These are phyloP conservation scores for Ceratina australensis DNA, from an alignment of 1,140 invertebrate genomes.

Conservation along the genomic window DNA sequence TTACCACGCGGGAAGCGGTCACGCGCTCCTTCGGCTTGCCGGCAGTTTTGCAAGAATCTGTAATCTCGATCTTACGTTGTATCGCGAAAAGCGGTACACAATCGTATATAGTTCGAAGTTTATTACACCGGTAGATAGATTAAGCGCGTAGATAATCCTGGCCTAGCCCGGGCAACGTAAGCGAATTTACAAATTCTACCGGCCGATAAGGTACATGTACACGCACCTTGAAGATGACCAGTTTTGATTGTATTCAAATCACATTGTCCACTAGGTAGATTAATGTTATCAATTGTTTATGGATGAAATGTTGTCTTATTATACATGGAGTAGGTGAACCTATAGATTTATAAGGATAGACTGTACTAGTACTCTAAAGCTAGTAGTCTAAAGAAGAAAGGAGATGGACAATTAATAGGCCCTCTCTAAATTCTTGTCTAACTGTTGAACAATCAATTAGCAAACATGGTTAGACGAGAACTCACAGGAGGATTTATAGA, in stretches of 20 bases:
- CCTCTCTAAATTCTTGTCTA: no score
- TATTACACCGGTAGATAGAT: slow-evolving; percentile 15
- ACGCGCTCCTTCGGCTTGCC: not conserved
- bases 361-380: no score
- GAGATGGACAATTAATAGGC: no score
- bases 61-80: not conserved
- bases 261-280: slow-evolving; percentile 13
- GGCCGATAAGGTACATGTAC: not conserved
- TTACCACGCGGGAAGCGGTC: not conserved
- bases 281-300: slow-evolving; percentile 39
- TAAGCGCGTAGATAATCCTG: not conserved
- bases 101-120: slow-evolving; percentile 8
- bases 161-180: not conserved
- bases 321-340: no score
- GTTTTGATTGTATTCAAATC: slow-evolving; percentile 3
- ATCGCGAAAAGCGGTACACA: slow-evolving; percentile 8
- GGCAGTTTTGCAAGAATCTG: slow-evolving; percentile 24
- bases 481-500: no score
- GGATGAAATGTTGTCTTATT: not conserved
- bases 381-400: no score
- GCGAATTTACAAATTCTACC: slow-evolving; percentile 32
- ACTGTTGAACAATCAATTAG: no score
- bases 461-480: no score
- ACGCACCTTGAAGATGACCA: not conserved
- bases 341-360: no score